Evolutionary conservation across 2,797 vertebrate genomes (phyloP), one percentile per base, ranked within the genome.

Genomic region (Eutrigla gurnardus): DNA sequence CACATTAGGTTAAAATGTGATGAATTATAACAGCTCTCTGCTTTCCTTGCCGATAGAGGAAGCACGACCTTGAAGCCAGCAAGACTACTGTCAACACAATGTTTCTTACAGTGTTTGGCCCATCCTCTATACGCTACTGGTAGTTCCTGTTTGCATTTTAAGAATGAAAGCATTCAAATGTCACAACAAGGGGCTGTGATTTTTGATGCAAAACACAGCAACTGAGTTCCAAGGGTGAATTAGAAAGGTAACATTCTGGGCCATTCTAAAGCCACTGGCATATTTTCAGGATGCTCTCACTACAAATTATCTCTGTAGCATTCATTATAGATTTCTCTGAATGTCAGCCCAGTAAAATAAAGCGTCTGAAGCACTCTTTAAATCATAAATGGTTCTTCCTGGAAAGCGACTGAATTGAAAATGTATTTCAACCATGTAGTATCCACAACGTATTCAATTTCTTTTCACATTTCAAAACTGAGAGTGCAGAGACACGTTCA

Each of bases 341-440:
- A 76, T 70, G 59, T 33, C 50, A 72, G 35, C 58, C 2, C 62
- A 18, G 6, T 11, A 32, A 65, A 2, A 32, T 11, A 61, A 78
- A 36, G 15, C 17, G 36, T 43, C n/a, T 6, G 6, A 80, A 59
- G 49, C 3, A 15, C 52, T 65, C 37, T 9, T 39, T 12, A n/a
- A 43, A 35, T 37, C 10, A 32, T 6, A 10, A 7, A 17, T 1
- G 7, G 18, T 46, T 39, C 12, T 13, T 8, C 7, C 46, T 39
- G 50, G n/a, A 42, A 54, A 59, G 14, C 33, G 37, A 25, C n/a
- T 17, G 1, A 8, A 37, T 0, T 25, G 5, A 63, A 66, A 55
- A 17, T 7, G 17, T 32, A 3, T 67, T 52, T 63, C 10, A 36
- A 2, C 15, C 6, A 8, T 14, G 5, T 5, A 7, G 42, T 13